Percentiles rank a stretch among this genome's conserved stretches.
Conservation (phyloP, 1,140 invertebrate species). For the Sycophaga agraensis region DNA sequence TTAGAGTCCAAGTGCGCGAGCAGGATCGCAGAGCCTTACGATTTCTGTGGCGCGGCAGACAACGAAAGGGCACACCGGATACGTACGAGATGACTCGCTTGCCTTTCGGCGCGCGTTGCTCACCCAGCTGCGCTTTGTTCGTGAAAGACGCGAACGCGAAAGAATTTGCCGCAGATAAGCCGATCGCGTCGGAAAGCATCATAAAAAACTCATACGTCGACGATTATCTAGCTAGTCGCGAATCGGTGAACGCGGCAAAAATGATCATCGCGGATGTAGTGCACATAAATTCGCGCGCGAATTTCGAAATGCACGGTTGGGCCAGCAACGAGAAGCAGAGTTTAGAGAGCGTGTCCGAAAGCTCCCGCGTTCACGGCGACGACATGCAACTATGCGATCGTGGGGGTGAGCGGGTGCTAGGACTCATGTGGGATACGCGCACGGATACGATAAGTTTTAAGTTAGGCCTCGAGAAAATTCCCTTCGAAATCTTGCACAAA, state of each 20-base stretch:
- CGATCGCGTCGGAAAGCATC: too few species aligned
- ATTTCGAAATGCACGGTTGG: slow-evolving; percentile 1
- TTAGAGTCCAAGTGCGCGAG: neutral
- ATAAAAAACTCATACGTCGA: neutral
- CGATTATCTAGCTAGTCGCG: neutral
- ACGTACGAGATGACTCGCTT: neutral
- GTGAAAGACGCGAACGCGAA: neutral
- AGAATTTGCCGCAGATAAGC: neutral
- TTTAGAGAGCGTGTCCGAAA: too few species aligned
- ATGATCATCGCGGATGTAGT: neutral
- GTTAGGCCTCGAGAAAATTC: neutral
- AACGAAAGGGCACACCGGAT: neutral
- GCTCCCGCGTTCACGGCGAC: neutral
- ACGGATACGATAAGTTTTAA: neutral
- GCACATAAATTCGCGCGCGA: neutral
- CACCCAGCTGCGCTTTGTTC: neutral
- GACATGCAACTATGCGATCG: neutral
- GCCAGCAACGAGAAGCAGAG: too few species aligned
- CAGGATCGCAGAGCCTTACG: neutral
- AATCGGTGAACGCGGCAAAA: neutral
- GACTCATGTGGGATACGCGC: neutral
- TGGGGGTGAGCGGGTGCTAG: neutral
- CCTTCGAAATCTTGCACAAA: neutral
- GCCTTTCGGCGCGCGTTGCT: neutral
- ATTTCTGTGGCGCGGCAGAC: neutral